Conservation (phyloP, 2,888 invertebrate species). For the Cryptocheilus praepositus region DNA sequence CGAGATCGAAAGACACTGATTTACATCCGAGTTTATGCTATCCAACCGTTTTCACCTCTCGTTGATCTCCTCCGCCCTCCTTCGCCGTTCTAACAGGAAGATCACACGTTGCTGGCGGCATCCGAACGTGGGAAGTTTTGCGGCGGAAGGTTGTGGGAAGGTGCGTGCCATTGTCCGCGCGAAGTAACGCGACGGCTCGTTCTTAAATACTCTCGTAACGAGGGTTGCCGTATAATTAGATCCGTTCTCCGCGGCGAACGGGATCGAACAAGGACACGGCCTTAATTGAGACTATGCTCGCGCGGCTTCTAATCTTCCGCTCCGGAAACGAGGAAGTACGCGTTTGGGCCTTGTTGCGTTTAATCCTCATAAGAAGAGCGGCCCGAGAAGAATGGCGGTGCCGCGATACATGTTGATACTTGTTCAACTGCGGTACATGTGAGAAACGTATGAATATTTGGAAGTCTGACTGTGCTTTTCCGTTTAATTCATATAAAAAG, state of each 20-base stretch:
- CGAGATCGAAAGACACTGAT: no score
- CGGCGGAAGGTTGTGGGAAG: slow-evolving; percentile 63
- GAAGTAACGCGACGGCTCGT: slow-evolving; percentile 31
- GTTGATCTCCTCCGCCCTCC: slow-evolving; percentile 22
- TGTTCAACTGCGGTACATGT: no score
- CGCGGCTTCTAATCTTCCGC: slow-evolving; percentile 7
- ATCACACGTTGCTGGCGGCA: slow-evolving; percentile 31
- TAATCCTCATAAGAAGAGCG: no score
- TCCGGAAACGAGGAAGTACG: background rate
- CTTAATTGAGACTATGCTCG: slow-evolving; percentile 57
- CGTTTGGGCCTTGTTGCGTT: no score
- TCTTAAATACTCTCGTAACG: slow-evolving; percentile 33
- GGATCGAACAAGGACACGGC: slow-evolving; percentile 69
- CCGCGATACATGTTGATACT: no score
- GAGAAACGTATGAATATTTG: no score
- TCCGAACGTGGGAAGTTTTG: slow-evolving; percentile 49
- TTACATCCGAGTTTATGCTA: background rate
- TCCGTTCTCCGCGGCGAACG: slow-evolving; percentile 58
- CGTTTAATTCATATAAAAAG: no score
- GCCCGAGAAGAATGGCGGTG: no score
- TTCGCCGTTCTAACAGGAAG: slow-evolving; percentile 18
- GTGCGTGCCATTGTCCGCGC: slow-evolving; percentile 55
- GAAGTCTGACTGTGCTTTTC: no score
- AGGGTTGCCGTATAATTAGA: slow-evolving; percentile 63
- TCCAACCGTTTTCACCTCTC: slow-evolving; percentile 19